A percentile compares a stretch with the other conserved stretches of the same genome.
These are phyloP conservation scores for Procavia capensis DNA, from an alignment of 2,113 vertebrate species.

Conservation along the genomic window DNA sequence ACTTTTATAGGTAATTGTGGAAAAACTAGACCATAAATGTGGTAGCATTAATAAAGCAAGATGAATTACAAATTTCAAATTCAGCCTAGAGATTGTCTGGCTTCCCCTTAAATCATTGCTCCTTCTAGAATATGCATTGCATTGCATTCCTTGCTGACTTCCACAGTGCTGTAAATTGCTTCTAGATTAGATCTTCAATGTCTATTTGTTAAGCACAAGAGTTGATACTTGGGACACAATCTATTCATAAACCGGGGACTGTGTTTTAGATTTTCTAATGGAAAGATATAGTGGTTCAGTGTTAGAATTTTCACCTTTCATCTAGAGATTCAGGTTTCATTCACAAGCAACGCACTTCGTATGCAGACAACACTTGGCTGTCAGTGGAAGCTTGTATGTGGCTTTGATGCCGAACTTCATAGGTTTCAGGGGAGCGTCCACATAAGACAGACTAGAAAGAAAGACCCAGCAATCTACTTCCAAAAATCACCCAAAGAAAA, in stretches of 20 bases:
- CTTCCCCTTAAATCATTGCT: background rate
- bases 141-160: background rate
- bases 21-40: background rate
- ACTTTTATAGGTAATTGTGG: background rate
- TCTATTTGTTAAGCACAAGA: background rate
- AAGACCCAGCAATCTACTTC: background rate
- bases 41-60: conserved; percentile 25
- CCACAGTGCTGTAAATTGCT: background rate
- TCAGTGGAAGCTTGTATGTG: background rate
- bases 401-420: background rate
- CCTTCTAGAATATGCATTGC: background rate
- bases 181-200: background rate
- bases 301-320: background rate
- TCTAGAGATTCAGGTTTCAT: background rate
- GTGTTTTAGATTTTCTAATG: background rate
- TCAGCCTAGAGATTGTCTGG: background rate
- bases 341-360: background rate
- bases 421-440: background rate
- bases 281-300: background rate
- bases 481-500: background rate
- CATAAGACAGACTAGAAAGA: background rate
- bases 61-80: conserved; percentile 36
- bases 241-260: background rate
- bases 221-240: background rate
- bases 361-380: background rate